Evolutionary conservation across 2,797 vertebrate species (phyloP), one percentile per base, ranked within the genome.

Genomic region (Ispidina lecontei): DNA sequence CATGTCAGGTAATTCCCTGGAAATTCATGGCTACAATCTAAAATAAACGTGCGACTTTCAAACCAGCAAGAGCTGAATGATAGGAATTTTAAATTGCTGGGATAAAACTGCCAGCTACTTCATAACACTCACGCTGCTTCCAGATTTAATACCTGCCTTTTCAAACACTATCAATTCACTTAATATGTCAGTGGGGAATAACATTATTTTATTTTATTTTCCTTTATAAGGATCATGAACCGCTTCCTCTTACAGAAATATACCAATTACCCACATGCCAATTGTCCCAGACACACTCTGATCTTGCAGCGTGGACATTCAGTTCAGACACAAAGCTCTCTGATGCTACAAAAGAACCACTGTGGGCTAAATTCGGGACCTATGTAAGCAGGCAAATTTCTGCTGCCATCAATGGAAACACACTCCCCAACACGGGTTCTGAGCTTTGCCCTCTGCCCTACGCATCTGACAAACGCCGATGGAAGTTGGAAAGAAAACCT

Each of bases 1-100:
- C 95, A 93, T 67, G 91, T 93, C 94, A 96, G 94, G 90, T 96
- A 93, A 97, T 95, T 96, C 95, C 95, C 92, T 93, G 67, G 87
- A 90, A 96, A 94, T 94, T 75, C 85, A 84, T 20, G 85, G 94
- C 89, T 90, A 88, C 83, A 71, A 68, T 89, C 73, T 93, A 89
- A 95, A 91, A 90, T 47, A 31, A 82, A 96, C 25, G 87, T 79
- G 71, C 81, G 44, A 80, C 89, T 90, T 95, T 91, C 56, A 47
- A 90, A n/a, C 35, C 39, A 59, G 83, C 6, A 6, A 93, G 84
- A 81, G 55, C 56, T 71, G 76, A 83, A 76, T 5, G 60, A 91
- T 3, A 79, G 87, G 84, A 88, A 78, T 87, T 87, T 79, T 64
- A 78, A 80, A 92, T 90, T 94, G 89, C 85, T 76, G 70, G 95